Base-by-base conservation (phyloP, 2,797 vertebrate genomes). In the Spondyliosoma cantharus region DNA sequence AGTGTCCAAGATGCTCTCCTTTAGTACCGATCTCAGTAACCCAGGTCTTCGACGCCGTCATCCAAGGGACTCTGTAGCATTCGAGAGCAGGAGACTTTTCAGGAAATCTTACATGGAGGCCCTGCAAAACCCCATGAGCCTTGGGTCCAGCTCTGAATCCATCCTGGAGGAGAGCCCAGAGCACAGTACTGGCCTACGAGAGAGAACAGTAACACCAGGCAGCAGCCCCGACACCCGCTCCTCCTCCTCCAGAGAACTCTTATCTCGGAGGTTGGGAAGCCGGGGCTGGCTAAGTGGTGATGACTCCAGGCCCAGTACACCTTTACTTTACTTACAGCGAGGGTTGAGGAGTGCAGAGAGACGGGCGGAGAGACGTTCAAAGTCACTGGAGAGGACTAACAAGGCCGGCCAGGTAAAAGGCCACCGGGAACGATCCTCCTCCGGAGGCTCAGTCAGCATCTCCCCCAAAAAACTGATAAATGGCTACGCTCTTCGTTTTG, bases 41-140 rank as follows among this genome's bases (percentile, higher is more conserved):
- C 93, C 94, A 0, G 82, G 90, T 37, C 91, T 93, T 58, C 89
- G 88, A 48, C 87, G 94, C 3, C 93, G 80, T 24, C 89, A 90
- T 14, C 90, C 92, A 1, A 91, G 95, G 82, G 95, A 96, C 87
- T 95, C 95, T 1, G 81, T 84, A 3, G 67, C 90, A 9, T 94
- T 95, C 54, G 96, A 96, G 86, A 94, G 93, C 52, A 93, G 92
- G 42, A 93, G 96, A 29, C 93, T 96, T 81, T 96, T 96, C 84
- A 92, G 96, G 57, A 96, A 96, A 71, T 97, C 96, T 4, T 97
- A 97, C 87, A 95, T 97, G 95, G 96, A 97, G 86, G 96, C 96
- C 9, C 86, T 96, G 69, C 95, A 95, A 83, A 97, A 96, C 81
- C 96, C 96, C 13, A 96, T 97, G 96, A 95, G 93, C 69, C 88